Percentiles rank a stretch among this genome's conserved stretches.
phyloP scores from a whole-genome alignment of 2,797 vertebrate genomes.

The Threskiornis aethiopicus region DNA sequence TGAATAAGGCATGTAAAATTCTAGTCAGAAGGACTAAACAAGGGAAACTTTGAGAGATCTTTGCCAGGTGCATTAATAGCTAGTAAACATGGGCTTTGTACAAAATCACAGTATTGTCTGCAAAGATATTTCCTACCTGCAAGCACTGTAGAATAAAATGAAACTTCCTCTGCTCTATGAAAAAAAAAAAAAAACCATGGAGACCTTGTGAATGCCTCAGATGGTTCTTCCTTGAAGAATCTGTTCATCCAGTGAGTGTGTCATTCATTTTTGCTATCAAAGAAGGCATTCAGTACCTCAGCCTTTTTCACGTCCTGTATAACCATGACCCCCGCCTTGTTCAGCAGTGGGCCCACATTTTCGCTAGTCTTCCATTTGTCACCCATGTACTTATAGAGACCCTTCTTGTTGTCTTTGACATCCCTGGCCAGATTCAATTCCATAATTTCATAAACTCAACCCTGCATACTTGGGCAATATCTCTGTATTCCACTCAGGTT shows the following conservation, averaged over 20 bases:
- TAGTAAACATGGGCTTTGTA: not conserved
- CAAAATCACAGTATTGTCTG: not conserved
- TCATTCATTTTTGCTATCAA: not conserved
- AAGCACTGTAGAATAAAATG: not conserved
- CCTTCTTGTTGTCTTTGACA: not conserved
- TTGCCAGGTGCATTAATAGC: not conserved
- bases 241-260: not conserved
- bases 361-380: not conserved
- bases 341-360: not conserved
- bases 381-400: not conserved
- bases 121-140: not conserved
- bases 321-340: not conserved
- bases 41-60: not conserved
- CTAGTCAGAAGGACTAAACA: not conserved
- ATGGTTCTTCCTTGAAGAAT: not conserved
- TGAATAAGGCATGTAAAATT: not conserved
- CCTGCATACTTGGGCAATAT: not conserved
- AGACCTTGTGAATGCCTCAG: not conserved
- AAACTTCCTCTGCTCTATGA: not conserved
- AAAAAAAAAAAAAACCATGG: fast-evolving
- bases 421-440: not conserved
- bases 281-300: not conserved
- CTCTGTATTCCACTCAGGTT: not conserved
- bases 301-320: not conserved
- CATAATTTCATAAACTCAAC: not conserved